Percentiles rank a stretch among this genome's conserved stretches.
phyloP scores from a whole-genome alignment of 2,113 vertebrate species.

The Dipodomys merriami region DNA sequence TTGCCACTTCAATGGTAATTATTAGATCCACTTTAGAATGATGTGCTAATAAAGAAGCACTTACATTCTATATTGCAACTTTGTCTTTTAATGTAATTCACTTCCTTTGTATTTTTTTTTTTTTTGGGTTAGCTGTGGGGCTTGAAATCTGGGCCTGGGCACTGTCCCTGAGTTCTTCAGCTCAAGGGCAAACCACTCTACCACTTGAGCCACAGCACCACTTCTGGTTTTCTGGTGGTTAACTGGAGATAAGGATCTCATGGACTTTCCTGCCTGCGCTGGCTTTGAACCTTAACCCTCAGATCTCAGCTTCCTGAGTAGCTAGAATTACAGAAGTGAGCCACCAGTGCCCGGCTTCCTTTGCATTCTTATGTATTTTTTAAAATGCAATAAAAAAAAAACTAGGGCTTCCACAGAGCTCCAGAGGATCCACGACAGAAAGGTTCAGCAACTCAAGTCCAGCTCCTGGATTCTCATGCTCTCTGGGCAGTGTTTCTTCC shows the following conservation, averaged over 20 bases:
- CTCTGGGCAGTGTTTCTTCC: background rate
- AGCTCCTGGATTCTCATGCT: background rate
- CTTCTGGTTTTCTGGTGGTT: too few species aligned
- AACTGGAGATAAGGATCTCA: too few species aligned
- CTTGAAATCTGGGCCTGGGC: too few species aligned
- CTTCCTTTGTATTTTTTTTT: constrained; percentile 1
- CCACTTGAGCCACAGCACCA: too few species aligned
- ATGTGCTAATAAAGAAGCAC: constrained; percentile 43
- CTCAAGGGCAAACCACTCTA: too few species aligned
- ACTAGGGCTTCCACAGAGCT: background rate
- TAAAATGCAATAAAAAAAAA: constrained; percentile 37
- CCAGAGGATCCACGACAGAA: background rate
- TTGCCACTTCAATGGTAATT: constrained; percentile 3
- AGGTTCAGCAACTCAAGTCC: background rate
- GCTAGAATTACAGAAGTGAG: too few species aligned
- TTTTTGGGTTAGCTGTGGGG: too few species aligned
- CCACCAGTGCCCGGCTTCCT: background rate
- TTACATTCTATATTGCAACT: constrained; percentile 22
- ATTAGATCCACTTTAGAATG: constrained; percentile 19
- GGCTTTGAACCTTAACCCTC: too few species aligned
- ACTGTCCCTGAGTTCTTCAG: too few species aligned
- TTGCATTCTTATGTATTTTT: constrained; percentile 16
- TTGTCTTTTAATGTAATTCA: constrained; percentile 24
- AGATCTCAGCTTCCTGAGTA: too few species aligned
- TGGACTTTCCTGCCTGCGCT: too few species aligned